phyloP scores from a whole-genome alignment of 1,140 invertebrate species.

The Neotoxoptera formosana region DNA sequence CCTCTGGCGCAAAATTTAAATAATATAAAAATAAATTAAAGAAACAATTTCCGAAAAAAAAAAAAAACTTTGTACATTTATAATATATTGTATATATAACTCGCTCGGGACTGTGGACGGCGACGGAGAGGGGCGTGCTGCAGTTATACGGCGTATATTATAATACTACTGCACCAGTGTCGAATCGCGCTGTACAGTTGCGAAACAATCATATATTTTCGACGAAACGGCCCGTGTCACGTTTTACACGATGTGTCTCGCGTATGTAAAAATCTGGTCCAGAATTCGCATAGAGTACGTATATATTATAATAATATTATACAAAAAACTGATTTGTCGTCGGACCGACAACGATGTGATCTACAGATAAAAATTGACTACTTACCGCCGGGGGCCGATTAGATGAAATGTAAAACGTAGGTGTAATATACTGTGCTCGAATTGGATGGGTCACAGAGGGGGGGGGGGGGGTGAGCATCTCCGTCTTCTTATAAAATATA shows the following conservation, averaged over 20 bases:
- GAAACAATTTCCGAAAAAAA: conserved; percentile 14
- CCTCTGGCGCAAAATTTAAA: not conserved
- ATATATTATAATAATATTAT: not conserved
- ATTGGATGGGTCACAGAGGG: no score
- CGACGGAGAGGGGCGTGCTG: not conserved
- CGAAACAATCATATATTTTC: not conserved
- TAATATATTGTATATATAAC: conserved; percentile 13
- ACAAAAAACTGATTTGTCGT: not conserved
- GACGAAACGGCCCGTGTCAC: not conserved
- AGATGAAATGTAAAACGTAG: not conserved
- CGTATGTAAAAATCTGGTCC: not conserved
- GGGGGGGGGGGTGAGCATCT: no score
- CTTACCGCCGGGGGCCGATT: no score
- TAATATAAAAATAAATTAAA: conserved; percentile 21
- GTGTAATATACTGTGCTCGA: no score
- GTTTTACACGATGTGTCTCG: not conserved
- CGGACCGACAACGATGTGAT: not conserved
- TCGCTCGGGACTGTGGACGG: not conserved
- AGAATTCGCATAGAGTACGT: not conserved
- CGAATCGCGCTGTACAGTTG: not conserved
- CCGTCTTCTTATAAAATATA: no score
- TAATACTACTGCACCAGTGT: not conserved
- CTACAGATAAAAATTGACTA: not conserved
- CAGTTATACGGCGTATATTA: not conserved
- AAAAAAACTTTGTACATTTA: conserved; percentile 8